Evolutionary conservation across 2,888 invertebrate species (phyloP).

Genomic region (Xanthia icteritia): DNA sequence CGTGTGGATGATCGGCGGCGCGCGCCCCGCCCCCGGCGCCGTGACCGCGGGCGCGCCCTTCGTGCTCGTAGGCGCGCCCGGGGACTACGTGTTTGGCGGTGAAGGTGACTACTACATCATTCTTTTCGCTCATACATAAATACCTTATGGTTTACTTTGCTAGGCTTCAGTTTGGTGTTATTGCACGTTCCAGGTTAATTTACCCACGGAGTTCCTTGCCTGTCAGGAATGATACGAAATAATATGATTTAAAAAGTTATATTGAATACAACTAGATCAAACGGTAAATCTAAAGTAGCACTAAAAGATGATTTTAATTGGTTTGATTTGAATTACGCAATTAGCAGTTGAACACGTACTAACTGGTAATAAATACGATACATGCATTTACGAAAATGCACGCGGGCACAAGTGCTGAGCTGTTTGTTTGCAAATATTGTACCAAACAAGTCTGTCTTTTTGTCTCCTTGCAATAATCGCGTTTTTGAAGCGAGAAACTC

Average conservation of each 20-base stretch:
- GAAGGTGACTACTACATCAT: constrained; percentile 76
- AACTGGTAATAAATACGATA: neutral
- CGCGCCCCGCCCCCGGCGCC: constrained; percentile 78
- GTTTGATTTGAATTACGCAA: neutral
- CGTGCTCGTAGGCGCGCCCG: constrained; percentile 87
- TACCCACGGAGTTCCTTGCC: neutral
- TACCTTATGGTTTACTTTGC: neutral
- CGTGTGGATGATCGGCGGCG: constrained; percentile 85
- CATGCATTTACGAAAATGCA: neutral
- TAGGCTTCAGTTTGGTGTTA: neutral
- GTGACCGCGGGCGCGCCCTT: constrained; percentile 84
- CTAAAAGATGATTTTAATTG: neutral
- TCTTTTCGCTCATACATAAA: neutral
- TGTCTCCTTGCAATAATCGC: neutral
- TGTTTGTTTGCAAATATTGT: neutral
- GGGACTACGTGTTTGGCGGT: constrained; percentile 87
- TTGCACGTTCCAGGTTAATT: neutral
- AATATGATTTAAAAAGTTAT: neutral
- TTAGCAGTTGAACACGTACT: no score
- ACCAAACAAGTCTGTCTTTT: neutral
- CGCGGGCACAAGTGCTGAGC: no score
- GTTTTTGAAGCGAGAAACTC: neutral
- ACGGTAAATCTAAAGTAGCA: neutral
- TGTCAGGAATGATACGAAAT: neutral
- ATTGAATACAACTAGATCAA: neutral